phyloP scores from a whole-genome alignment of 2,888 invertebrate species.

The Volucella zonaria region DNA sequence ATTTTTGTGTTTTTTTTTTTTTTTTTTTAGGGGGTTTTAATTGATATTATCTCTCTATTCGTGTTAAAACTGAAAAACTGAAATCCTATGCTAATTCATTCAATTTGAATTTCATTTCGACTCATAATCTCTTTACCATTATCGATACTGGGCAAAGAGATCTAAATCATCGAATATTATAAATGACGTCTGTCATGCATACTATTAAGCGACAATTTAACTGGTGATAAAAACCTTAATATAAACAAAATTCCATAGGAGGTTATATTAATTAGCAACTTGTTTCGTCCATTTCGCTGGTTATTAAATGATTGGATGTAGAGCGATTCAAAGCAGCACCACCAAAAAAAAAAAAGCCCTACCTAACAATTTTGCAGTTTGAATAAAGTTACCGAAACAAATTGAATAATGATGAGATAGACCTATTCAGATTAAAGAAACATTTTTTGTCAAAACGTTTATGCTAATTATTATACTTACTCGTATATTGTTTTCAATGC shows the following conservation, averaged over 20 bases:
- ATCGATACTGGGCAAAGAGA: slow-evolving; percentile 34
- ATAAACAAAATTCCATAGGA: slow-evolving; percentile 44
- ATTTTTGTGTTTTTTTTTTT: too few relatives aligned
- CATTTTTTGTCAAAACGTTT: slow-evolving; percentile 51
- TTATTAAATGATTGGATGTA: slow-evolving; percentile 42
- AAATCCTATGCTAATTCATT: slow-evolving; percentile 43
- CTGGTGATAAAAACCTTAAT: slow-evolving; percentile 51
- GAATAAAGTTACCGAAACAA: slow-evolving; percentile 34
- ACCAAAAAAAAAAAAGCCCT: slow-evolving; percentile 28
- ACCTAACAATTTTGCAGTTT: slow-evolving; percentile 38
- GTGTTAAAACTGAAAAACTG: background rate
- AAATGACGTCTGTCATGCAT: slow-evolving; percentile 62
- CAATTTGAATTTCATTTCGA: slow-evolving; percentile 16
- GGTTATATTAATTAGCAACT: slow-evolving; percentile 61
- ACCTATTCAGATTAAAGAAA: slow-evolving; percentile 43
- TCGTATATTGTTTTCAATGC: slow-evolving; percentile 33
- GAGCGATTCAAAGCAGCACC: slow-evolving; percentile 39
- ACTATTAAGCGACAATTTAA: slow-evolving; percentile 54
- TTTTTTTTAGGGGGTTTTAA: too few relatives aligned
- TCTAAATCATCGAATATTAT: slow-evolving; percentile 51
- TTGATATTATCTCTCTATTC: slow-evolving; percentile 12
- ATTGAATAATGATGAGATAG: slow-evolving; percentile 42
- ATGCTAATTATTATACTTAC: slow-evolving; percentile 54
- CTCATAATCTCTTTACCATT: slow-evolving; percentile 40
- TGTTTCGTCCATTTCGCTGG: slow-evolving; percentile 48